Evolutionary conservation across 2,113 vertebrate genomes (phyloP).

Genomic region (Epinephelus lanceolatus): DNA sequence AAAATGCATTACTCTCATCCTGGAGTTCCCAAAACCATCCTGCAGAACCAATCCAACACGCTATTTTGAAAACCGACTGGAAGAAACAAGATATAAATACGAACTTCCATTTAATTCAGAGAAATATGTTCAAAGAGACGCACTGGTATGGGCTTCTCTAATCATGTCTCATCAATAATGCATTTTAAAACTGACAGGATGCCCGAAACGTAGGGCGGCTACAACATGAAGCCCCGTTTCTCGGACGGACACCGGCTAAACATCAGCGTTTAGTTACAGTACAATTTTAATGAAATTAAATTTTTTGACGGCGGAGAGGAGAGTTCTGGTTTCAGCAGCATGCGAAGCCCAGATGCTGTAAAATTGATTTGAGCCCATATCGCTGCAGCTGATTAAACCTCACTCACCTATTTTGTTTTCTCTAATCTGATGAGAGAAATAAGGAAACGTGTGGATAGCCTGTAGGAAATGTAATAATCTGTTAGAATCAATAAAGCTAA

Average conservation of each 20-base stretch:
- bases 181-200: conserved; percentile 83
- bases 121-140: conserved; percentile 83
- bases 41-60: conserved; percentile 20
- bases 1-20: not conserved
- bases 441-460: no score
- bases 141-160: conserved; percentile 75
- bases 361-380: conserved; percentile 1
- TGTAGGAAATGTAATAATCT: not conserved
- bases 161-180: conserved; percentile 87
- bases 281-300: conserved; percentile 85
- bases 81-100: conserved; percentile 71
- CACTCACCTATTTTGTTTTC: not conserved
- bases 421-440: no score
- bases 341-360: conserved; percentile 10
- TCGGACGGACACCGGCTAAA: conserved; percentile 83
- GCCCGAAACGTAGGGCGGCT: conserved; percentile 75
- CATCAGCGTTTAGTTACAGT: conserved; percentile 83
- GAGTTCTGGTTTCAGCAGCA: conserved; percentile 43
- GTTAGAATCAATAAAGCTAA: not conserved
- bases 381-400: conserved; percentile 2
- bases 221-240: conserved; percentile 73
- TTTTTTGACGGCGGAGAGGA: conserved; percentile 63
- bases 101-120: conserved; percentile 80
- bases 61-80: conserved; percentile 45
- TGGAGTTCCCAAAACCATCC: conserved; percentile 4